Base-by-base conservation (phyloP, 2,797 vertebrate genomes). In the Etheostoma perlongum region DNA sequence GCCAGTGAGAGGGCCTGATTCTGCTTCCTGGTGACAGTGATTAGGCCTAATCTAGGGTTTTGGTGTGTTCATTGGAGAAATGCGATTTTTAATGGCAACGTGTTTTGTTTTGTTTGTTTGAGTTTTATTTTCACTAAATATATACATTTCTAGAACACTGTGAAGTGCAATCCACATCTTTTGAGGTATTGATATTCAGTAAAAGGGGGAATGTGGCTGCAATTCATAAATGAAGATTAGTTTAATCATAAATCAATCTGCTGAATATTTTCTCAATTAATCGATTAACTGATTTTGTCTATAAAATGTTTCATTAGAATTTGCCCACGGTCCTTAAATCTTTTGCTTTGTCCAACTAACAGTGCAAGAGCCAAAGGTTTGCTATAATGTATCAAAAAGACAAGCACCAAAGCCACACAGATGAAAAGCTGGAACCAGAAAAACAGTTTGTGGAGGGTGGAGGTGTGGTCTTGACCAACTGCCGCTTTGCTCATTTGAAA, bases 21-120 rank as follows among this genome's bases (percentile, higher is more conserved):
- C 91, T 85, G 92, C 93, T 93, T 95, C 92, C 94, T 94, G 94
- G 89, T 94, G 94, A 95, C 93, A 94, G 93, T 93, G 95, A 95
- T 95, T 95, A 94, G 93, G 91, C 90, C 91, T 95, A 95, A 95
- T 95, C 94, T 94, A 83, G 89, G 91, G 82, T 91, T 93, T 92
- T 90, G 93, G 85, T 90, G 90, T 93, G 94, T 94, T 95, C 91
- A 89, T 82, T 89, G 88, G 92, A 94, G 92, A 93, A 93, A 93
- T 91, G 92, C 78, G 80, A 86, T 93, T 94, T 93, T 91, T 89
- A 93, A 93, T 86, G 91, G 82, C 85, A 81, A 78, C 58, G 58
- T 74, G 81, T 90, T 90, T 91, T 92, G 85, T 90, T 93, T 91
- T 81, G 82, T 80, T 78, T 71, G 79, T 80, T 78, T 71, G 79